Base-by-base conservation (phyloP, 23 tunicate species). In the Styela plicata region DNA sequence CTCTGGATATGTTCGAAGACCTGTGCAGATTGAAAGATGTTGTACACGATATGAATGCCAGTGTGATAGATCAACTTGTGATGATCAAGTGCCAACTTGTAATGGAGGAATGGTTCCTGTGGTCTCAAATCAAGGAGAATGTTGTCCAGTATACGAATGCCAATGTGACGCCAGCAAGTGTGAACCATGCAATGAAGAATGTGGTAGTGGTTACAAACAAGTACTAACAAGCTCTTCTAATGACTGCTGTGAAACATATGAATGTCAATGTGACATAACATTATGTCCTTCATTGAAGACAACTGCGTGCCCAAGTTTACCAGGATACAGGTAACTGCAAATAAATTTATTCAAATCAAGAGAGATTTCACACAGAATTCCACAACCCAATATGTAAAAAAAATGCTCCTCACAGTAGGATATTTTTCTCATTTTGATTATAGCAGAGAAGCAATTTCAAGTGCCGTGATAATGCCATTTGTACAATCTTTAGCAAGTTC, bases 121-220 rank as follows among this genome's bases (percentile, higher is more conserved):
- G 22, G 93, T 93, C 36, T 63, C 75, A 32, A 90, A 90, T 64
- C 76, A 89, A 2, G 89, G 92, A 36, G 85, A 83, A 64, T 96
- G 99, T 57, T 96, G 99, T 64, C 97, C 97, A 77, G 63, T 63
- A 63, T 96, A 96, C 85, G 90, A 64, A 37, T 96, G 99, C 63
- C 33, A 61, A 33, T 96, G 99, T 85, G 97, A 90, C 68, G 53
- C 68, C 16, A 52, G 63, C 29, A 87, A 69, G 74, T 96, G 99
- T 77, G 87, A 63, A 70, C 89, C 99, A 44, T 67, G 78, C 25
- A 83, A 78, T 23, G 70, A 85, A 34, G 80, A 83, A 28, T 95
- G 99, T 75, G 89, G 89, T 2, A 64, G 32, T 36, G 96, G 96
- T 22, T 93, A 65, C 79, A 86, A 71, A 28, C 77, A 74, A 70